Conservation (phyloP, 2,797 vertebrate species). For the Coregonus suidteri region DNA sequence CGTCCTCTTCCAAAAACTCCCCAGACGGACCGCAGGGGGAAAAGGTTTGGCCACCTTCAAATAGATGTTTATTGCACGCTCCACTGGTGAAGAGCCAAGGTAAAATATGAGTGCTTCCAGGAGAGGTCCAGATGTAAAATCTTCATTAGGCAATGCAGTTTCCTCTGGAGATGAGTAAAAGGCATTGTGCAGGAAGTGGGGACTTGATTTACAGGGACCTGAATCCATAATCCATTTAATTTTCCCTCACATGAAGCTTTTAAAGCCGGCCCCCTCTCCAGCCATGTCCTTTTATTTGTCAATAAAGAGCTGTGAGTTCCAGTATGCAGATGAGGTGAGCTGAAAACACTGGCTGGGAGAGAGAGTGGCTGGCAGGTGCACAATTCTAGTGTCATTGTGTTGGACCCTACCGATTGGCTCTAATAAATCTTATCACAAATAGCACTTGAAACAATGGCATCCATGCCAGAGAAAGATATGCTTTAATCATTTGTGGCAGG, state of each 20-base stretch:
- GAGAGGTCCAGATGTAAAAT: slow-evolving; percentile 56
- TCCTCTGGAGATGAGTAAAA: slow-evolving; percentile 57
- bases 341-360: slow-evolving; percentile 46
- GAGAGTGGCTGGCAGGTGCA: slow-evolving; percentile 55
- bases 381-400: slow-evolving; percentile 48
- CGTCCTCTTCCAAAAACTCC: slow-evolving; percentile 37
- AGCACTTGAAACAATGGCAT: slow-evolving; percentile 9
- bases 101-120: slow-evolving; percentile 30
- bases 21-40: slow-evolving; percentile 22
- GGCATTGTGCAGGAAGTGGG: slow-evolving; percentile 55
- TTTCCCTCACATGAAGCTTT: slow-evolving; percentile 58
- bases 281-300: slow-evolving; percentile 60
- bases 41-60: slow-evolving; percentile 10
- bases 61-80: slow-evolving; percentile 47
- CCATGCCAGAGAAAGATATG: slow-evolving; percentile 3
- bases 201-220: slow-evolving; percentile 53
- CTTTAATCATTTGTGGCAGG: slow-evolving; percentile 30
- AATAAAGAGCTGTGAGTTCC: slow-evolving; percentile 52
- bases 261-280: slow-evolving; percentile 55
- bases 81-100: slow-evolving; percentile 20
- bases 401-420: slow-evolving; percentile 38
- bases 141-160: slow-evolving; percentile 53
- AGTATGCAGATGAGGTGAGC: slow-evolving; percentile 63
- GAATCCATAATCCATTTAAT: slow-evolving; percentile 62
- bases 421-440: slow-evolving; percentile 50